phyloP scores from a whole-genome alignment of 2,113 vertebrate species.

The Thoracochromis brauschi region DNA sequence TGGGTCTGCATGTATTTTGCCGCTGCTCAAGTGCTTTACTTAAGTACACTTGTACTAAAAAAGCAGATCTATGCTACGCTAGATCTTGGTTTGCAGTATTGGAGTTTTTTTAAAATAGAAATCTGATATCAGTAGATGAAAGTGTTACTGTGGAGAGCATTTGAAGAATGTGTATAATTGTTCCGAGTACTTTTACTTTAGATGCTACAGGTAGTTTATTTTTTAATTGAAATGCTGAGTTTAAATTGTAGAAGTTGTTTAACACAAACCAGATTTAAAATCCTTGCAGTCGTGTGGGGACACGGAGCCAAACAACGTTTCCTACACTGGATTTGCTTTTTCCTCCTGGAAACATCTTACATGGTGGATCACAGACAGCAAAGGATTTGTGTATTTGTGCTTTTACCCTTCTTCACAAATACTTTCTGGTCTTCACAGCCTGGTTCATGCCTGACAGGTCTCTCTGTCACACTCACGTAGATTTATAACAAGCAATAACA shows the following conservation, averaged over 20 bases:
- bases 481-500: not conserved
- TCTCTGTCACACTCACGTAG: not conserved
- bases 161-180: not conserved
- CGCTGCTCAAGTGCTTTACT: not conserved
- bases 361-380: not conserved
- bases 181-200: not conserved
- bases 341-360: not conserved
- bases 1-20: not conserved
- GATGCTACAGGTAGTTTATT: not conserved
- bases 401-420: not conserved
- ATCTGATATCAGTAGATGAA: not conserved
- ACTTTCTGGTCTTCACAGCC: not conserved
- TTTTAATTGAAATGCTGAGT: not conserved
- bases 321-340: not conserved
- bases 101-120: not conserved
- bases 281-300: not conserved
- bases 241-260: not conserved
- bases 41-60: not conserved
- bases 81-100: not conserved
- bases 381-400: not conserved
- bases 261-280: not conserved
- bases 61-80: not conserved
- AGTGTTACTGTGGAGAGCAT: not conserved
- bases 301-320: not conserved
- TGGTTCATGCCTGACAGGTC: not conserved